These are phyloP conservation scores for Xestobium rufovillosum DNA, from an alignment of 2,888 invertebrate genomes.

Conservation along the genomic window DNA sequence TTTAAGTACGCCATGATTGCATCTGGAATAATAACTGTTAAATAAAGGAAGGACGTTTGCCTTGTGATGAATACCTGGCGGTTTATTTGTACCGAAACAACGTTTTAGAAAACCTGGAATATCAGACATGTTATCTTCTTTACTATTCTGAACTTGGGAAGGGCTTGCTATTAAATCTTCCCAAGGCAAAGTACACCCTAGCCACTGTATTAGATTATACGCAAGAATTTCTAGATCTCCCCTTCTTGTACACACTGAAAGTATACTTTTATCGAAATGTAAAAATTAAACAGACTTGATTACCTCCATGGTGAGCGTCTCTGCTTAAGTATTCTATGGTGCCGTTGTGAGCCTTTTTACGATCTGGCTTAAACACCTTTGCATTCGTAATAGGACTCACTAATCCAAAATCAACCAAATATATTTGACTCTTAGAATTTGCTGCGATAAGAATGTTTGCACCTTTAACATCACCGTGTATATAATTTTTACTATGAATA, in stretches of 20 bases:
- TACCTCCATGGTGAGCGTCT: slow-evolving; percentile 90
- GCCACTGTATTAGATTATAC: slow-evolving; percentile 91
- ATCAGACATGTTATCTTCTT: slow-evolving; percentile 60
- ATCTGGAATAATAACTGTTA: slow-evolving; percentile 46
- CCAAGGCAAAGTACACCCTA: slow-evolving; percentile 80
- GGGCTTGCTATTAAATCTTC: slow-evolving; percentile 57
- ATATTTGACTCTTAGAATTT: slow-evolving; percentile 63
- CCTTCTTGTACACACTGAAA: slow-evolving; percentile 68
- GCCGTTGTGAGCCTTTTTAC: slow-evolving; percentile 91
- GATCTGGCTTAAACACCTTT: slow-evolving; percentile 79
- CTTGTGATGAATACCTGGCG: slow-evolving; percentile 39
- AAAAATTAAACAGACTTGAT: too few relatives aligned
- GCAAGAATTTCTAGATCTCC: slow-evolving; percentile 92
- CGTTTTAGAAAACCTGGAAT: slow-evolving; percentile 41
- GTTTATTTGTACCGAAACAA: slow-evolving; percentile 38
- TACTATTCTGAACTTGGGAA: slow-evolving; percentile 56
- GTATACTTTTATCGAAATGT: slow-evolving; percentile 25
- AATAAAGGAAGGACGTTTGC: slow-evolving; percentile 6
- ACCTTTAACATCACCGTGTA: slow-evolving; percentile 95
- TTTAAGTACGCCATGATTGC: slow-evolving; percentile 58
- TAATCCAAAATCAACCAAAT: slow-evolving; percentile 90
- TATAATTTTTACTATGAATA: slow-evolving; percentile 82
- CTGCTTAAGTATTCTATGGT: slow-evolving; percentile 94
- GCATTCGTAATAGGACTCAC: slow-evolving; percentile 64
- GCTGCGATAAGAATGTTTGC: slow-evolving; percentile 81